Evolutionary conservation across 2,888 invertebrate genomes (phyloP).

Genomic region (Dastarcus helophoroides): DNA sequence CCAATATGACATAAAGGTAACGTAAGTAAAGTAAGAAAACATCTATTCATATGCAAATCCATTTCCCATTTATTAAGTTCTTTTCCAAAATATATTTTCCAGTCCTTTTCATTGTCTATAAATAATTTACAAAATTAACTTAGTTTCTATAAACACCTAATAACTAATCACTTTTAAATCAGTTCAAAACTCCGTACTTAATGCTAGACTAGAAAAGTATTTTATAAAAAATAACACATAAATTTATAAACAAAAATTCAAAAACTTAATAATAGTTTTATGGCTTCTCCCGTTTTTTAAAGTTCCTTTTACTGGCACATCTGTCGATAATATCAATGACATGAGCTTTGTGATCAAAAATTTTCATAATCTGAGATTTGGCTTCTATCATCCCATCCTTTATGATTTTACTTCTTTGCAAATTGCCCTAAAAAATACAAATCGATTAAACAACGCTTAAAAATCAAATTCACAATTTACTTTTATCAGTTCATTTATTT

Average conservation of each 20-base stretch:
- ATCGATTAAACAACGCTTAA: slow-evolving; percentile 3
- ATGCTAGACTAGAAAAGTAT: too few species aligned
- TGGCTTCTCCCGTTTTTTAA: slow-evolving; percentile 77
- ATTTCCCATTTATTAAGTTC: too few species aligned
- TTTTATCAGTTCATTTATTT: slow-evolving; percentile 51
- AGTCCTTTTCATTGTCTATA: too few species aligned
- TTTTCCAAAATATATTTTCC: too few species aligned
- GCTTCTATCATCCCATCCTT: slow-evolving; percentile 87
- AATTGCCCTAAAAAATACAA: slow-evolving; percentile 63
- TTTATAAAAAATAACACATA: too few species aligned
- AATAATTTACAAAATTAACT: too few species aligned
- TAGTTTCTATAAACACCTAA: too few species aligned
- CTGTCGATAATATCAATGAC: slow-evolving; percentile 82
- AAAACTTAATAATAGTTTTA: slow-evolving; percentile 18
- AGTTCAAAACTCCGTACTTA: too few species aligned
- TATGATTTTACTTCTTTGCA: slow-evolving; percentile 87
- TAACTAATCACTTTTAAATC: too few species aligned
- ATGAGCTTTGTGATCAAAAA: slow-evolving; percentile 82
- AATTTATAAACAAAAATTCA: slow-evolving; percentile 9
- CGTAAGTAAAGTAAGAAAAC: too few species aligned
- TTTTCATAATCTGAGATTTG: slow-evolving; percentile 73
- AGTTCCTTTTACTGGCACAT: slow-evolving; percentile 84
- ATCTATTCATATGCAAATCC: too few species aligned
- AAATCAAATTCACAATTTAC: slow-evolving; percentile 30
- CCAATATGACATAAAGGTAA: too few species aligned